Evolutionary conservation across 1,140 invertebrate species (phyloP).

Genomic region (Lepidurus arcticus): DNA sequence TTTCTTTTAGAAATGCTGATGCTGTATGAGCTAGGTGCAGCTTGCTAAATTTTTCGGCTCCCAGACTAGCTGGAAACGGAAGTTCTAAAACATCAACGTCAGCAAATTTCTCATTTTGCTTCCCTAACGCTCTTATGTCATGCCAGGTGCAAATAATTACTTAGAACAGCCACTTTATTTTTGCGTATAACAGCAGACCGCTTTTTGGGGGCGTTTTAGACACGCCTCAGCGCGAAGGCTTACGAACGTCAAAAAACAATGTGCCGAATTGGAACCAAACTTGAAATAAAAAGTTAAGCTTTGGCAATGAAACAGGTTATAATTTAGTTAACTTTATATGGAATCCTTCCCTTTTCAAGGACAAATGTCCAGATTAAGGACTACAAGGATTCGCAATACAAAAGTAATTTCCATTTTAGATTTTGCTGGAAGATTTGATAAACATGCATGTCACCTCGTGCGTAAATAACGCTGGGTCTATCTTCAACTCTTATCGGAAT

Average conservation of each 20-base stretch:
- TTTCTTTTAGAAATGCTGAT: slow-evolving; percentile 5
- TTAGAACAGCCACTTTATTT: background rate
- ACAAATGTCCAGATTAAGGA: too few species aligned
- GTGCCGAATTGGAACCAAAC: too few species aligned
- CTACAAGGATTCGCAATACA: too few species aligned
- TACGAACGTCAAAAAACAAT: too few species aligned
- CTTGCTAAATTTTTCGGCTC: slow-evolving; percentile 4
- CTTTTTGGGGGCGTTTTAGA: background rate
- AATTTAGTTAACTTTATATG: too few species aligned
- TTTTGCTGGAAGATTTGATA: too few species aligned
- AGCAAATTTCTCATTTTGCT: background rate
- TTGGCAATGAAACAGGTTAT: too few species aligned
- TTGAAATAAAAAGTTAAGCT: too few species aligned
- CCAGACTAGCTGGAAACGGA: background rate
- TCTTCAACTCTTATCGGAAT: background rate
- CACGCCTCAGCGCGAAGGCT: too few species aligned
- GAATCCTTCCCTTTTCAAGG: too few species aligned
- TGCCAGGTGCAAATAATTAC: slow-evolving; percentile 18
- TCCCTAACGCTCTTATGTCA: background rate
- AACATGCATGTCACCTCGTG: too few species aligned
- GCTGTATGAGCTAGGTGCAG: background rate
- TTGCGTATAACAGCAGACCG: background rate
- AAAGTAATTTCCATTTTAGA: too few species aligned
- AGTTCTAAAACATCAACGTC: slow-evolving; percentile 10
- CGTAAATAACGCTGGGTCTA: background rate